Evolutionary conservation across 64 coral and sea anemone species (phyloP).

Genomic region (Porites australiensis): DNA sequence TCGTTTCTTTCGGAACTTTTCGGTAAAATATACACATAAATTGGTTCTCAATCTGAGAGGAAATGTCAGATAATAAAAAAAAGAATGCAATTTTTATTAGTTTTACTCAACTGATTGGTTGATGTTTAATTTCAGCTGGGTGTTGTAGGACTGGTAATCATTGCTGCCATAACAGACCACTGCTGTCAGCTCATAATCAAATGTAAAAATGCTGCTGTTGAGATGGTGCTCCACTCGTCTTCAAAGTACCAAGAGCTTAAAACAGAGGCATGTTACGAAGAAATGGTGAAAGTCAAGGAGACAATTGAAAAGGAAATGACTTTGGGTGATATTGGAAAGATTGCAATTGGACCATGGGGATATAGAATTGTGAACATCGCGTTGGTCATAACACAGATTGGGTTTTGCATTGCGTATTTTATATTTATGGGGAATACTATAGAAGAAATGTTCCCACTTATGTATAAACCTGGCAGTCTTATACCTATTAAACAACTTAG

Average conservation of each 20-base stretch:
- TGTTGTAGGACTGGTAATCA: conserved; percentile 71
- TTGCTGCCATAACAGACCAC: conserved; percentile 90
- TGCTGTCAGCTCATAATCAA: conserved; percentile 96
- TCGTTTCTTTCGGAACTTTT: too few relatives aligned
- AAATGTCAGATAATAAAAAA: too few relatives aligned
- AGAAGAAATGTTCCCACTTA: conserved; percentile 83
- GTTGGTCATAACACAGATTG: conserved; percentile 86
- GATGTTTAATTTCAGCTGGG: conserved; percentile 82
- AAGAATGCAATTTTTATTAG: too few relatives aligned
- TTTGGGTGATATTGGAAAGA: conserved; percentile 88
- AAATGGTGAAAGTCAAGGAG: conserved; percentile 79
- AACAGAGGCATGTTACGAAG: conserved; percentile 72
- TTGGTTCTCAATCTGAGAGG: too few relatives aligned
- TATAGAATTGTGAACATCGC: conserved; percentile 86
- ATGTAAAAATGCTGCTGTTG: conserved; percentile 94
- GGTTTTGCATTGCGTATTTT: conserved; percentile 98
- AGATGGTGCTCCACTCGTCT: conserved; percentile 84
- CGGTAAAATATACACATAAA: too few relatives aligned
- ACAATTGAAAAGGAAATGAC: conserved; percentile 90
- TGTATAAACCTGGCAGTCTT: background rate
- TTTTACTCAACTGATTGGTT: background rate
- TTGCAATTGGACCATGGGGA: conserved; percentile 95
- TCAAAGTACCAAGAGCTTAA: conserved; percentile 70
- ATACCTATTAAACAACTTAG: background rate
- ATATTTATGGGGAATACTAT: conserved; percentile 99